Evolutionary conservation across 2,113 vertebrate species (phyloP).

Genomic region (Galeopterus variegatus): DNA sequence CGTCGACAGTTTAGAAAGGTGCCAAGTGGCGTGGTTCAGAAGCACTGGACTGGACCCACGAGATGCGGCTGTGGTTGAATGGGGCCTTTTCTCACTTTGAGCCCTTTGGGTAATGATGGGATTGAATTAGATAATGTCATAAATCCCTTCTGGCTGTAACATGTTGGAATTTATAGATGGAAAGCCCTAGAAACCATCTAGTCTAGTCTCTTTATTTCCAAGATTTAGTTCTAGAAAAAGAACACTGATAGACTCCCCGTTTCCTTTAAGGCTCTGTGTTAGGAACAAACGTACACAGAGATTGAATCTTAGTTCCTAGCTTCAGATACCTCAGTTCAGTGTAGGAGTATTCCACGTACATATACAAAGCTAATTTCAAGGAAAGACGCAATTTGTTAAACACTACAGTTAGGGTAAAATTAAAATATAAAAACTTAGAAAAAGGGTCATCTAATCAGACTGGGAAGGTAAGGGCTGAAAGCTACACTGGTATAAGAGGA

Average conservation of each 20-base stretch:
- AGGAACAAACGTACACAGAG: background rate
- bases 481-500: rapidly evolving
- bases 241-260: background rate
- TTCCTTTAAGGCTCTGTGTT: background rate
- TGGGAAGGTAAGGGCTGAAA: background rate
- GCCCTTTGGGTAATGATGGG: background rate
- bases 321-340: background rate
- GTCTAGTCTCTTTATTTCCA: background rate
- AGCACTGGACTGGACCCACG: background rate
- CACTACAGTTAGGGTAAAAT: background rate
- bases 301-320: background rate
- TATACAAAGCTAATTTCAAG: background rate
- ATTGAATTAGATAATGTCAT: background rate
- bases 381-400: background rate
- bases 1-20: background rate
- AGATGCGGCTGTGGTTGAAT: background rate
- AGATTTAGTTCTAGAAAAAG: conserved; percentile 28
- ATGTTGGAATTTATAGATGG: background rate
- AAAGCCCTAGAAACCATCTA: background rate
- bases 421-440: background rate
- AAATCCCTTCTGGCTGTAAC: background rate
- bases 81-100: background rate
- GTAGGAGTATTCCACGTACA: background rate
- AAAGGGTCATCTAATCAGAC: background rate
- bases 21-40: background rate